A percentile compares a stretch with the other conserved stretches of the same genome.
Evolutionary conservation across 1,140 invertebrate genomes (phyloP).

Genomic region (Venustaconcha ellipsiformis): DNA sequence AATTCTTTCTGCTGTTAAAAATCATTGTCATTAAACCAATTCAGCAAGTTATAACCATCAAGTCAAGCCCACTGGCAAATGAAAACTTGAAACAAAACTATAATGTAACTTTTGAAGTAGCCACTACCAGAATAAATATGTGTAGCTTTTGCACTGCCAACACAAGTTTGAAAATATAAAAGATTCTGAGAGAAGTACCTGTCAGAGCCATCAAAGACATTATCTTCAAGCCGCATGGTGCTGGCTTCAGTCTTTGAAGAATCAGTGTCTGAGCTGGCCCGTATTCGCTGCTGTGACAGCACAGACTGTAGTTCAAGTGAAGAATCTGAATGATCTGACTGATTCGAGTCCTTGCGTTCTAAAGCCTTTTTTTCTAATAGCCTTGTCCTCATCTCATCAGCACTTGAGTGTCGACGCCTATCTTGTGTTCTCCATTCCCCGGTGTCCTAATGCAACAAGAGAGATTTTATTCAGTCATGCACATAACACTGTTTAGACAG

Average conservation of each 20-base stretch:
- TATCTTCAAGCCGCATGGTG: constrained; percentile 50
- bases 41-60: too few species aligned
- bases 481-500: too few species aligned
- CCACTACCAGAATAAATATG: too few species aligned
- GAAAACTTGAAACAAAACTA: too few species aligned
- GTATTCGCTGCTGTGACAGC: constrained; percentile 27
- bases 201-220: constrained; percentile 54
- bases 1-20: too few species aligned
- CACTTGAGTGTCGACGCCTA: constrained; percentile 58
- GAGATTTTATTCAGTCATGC: too few species aligned
- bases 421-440: constrained; percentile 25
- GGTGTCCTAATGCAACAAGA: too few species aligned
- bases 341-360: constrained; percentile 64
- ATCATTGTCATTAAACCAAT: too few species aligned
- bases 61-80: too few species aligned
- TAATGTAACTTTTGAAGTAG: too few species aligned
- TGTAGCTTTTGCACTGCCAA: too few species aligned
- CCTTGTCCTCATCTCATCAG: constrained; percentile 59
- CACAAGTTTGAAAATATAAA: background rate
- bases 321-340: constrained; percentile 60
- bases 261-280: constrained; percentile 44
- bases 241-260: constrained; percentile 39
- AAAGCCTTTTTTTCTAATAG: constrained; percentile 54
- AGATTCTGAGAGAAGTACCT: constrained; percentile 27
- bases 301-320: constrained; percentile 52